Base-by-base conservation (phyloP, 2,888 invertebrate genomes). In the Matsumyia berberina region DNA sequence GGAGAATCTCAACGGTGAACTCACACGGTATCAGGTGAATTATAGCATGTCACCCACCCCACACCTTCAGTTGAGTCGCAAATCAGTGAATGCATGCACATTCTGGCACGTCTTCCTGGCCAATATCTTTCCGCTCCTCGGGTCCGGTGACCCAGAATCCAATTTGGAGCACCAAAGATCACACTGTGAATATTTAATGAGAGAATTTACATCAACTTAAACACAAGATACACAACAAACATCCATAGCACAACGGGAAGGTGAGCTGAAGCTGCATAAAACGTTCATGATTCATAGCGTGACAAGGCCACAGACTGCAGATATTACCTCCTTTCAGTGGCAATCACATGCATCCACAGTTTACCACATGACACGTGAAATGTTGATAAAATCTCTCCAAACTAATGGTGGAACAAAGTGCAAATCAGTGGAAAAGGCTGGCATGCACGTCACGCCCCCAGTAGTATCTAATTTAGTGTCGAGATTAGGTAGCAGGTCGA, bases 111-210 rank as follows among this genome's bases (percentile, higher is more conserved):
- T 69, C 51, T 39, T 33, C 46, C 33, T 39, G 46, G 57, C 66
- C 37, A 58, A 58, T 74, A 39, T 55, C 42, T 44, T 55, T 19
- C 39, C 39, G 8, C 51, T 58, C 29, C 29, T 46, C 46, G 46
- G 62, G 64, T 72, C 78, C 70, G 31, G 31, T 58, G 64, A 42
- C 64, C 51, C 57, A 44, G 72, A 72, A 79, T 66, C 64, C 64
- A 79, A 79, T 79, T 79, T 72, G 57, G 46, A 57, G 42, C 64
- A 42, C n/a, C 70, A 79, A 79, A 79, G 70, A 72, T 72, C 78
- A 78, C 62, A 24, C 44, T 70, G 69, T 79, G 78, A 64, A 79
- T 79, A 79, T 70, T 72, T 79, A 79, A 79, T 79, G 64, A 72
- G 49, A 9, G 53, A 64, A 72, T 66, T 72, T 72, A 78, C 70